Percentiles rank a stretch among this genome's conserved stretches.
Evolutionary conservation across 2,113 vertebrate genomes (phyloP).

Genomic region (Chunga burmeisteri): DNA sequence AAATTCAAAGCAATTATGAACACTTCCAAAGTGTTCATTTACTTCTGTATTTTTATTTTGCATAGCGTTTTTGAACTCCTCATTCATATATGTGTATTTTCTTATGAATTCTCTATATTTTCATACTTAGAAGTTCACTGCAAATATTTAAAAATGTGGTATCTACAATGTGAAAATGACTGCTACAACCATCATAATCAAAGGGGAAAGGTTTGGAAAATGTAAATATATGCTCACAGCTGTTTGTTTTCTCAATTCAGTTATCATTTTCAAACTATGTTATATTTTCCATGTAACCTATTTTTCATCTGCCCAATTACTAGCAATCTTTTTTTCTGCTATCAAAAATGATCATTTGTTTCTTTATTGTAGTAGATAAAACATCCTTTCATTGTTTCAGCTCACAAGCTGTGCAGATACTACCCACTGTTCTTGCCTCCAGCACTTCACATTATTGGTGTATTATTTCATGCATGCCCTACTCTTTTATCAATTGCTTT

Average conservation of each 20-base stretch:
- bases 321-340: conserved; percentile 74
- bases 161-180: background rate
- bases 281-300: conserved; percentile 71
- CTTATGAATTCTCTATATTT: background rate
- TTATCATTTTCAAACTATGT: conserved; percentile 66
- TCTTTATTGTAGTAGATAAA: conserved; percentile 92
- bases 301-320: conserved; percentile 91
- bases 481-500: conserved; percentile 96
- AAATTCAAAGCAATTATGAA: background rate
- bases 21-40: background rate
- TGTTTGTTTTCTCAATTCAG: conserved; percentile 75
- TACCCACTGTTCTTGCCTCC: conserved; percentile 93
- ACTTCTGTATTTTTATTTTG: background rate
- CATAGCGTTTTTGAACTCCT: background rate
- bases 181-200: conserved; percentile 13
- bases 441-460: conserved; percentile 92
- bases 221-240: conserved; percentile 68
- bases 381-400: conserved; percentile 89
- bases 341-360: conserved; percentile 89
- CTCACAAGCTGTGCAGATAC: conserved; percentile 83
- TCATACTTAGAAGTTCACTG: background rate
- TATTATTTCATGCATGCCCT: conserved; percentile 97
- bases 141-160: background rate
- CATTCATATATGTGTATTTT: background rate
- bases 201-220: conserved; percentile 53